Percentiles rank a stretch among this genome's conserved stretches.
These are phyloP conservation scores for Agapetus fuscipes DNA, from an alignment of 2,888 invertebrate genomes.

Conservation along the genomic window DNA sequence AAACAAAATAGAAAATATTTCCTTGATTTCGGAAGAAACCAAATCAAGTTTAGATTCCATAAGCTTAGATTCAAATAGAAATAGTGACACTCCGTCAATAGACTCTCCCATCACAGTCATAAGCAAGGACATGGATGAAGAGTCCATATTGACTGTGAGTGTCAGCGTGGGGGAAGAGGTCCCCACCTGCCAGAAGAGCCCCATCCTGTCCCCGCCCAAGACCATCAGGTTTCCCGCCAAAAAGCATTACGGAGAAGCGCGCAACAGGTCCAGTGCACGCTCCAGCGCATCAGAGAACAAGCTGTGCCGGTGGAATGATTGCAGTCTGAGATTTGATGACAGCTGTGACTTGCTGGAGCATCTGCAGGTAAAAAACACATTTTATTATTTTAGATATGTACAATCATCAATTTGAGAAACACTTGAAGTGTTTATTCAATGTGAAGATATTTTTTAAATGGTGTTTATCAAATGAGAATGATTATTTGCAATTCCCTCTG, in stretches of 20 bases:
- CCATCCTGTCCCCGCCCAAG: conserved; percentile 71
- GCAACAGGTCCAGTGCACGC: conserved; percentile 33
- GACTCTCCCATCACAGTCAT: conserved; percentile 41
- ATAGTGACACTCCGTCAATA: conserved; percentile 27
- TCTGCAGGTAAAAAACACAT: conserved; percentile 54
- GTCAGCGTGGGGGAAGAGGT: conserved; percentile 34
- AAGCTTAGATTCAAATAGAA: conserved; percentile 11
- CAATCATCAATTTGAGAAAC: background rate
- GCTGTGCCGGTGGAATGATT: conserved; percentile 75
- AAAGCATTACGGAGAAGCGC: conserved; percentile 27
- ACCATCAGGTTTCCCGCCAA: conserved; percentile 70
- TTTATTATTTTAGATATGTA: background rate
- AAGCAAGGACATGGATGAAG: conserved; percentile 40
- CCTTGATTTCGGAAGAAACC: conserved; percentile 10
- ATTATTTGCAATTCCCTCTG: too few relatives aligned
- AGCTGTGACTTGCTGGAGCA: conserved; percentile 78
- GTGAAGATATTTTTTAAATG: too few relatives aligned
- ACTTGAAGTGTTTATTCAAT: too few relatives aligned
- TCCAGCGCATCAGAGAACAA: conserved; percentile 41
- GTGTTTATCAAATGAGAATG: too few relatives aligned
- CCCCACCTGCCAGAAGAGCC: conserved; percentile 51
- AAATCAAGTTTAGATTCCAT: conserved; percentile 16
- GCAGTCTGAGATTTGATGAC: conserved; percentile 67
- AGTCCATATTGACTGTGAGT: conserved; percentile 38
- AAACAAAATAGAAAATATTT: conserved; percentile 9